Evolutionary conservation across 1,140 invertebrate species (phyloP).

Genomic region (Platorchestia sp.): DNA sequence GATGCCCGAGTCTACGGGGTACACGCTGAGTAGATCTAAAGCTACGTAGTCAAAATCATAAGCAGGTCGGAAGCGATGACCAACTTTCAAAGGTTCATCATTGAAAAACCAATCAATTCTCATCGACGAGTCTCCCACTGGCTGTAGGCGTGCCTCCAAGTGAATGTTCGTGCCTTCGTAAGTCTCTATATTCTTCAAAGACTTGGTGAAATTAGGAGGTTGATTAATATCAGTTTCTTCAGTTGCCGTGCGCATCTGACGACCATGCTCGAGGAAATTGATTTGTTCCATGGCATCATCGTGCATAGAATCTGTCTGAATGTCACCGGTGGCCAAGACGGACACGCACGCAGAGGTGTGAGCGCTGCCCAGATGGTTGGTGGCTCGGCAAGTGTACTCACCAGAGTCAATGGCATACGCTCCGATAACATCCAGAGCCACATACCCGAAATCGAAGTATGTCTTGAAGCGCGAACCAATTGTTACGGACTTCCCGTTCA

Average conservation of each 20-base stretch:
- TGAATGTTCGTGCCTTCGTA: constrained; percentile 93
- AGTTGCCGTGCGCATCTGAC: constrained; percentile 78
- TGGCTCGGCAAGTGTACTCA: constrained; percentile 91
- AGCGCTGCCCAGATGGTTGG: constrained; percentile 92
- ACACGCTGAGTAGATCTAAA: constrained; percentile 94
- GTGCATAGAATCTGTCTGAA: constrained; percentile 94
- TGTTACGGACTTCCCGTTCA: constrained; percentile 80
- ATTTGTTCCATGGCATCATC: constrained; percentile 95
- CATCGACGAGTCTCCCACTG: constrained; percentile 95
- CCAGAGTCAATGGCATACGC: constrained; percentile 90
- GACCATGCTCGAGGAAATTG: constrained; percentile 90
- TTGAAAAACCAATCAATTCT: constrained; percentile 98
- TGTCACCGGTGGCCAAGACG: constrained; percentile 84
- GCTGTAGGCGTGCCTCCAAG: constrained; percentile 91
- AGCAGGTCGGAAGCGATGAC: constrained; percentile 94
- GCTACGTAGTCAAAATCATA: constrained; percentile 99
- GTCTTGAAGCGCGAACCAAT: constrained; percentile 87
- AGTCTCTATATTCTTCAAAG: constrained; percentile 91
- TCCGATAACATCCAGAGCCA: constrained; percentile 91
- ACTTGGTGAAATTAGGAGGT: constrained; percentile 87
- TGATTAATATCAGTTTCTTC: constrained; percentile 72
- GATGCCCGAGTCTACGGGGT: constrained; percentile 96
- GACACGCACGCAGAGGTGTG: constrained; percentile 91
- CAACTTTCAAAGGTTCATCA: constrained; percentile 78
- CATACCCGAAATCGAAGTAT: constrained; percentile 95